These are phyloP conservation scores for Rhinichthys osculus DNA, from an alignment of 2,797 vertebrate species.

Conservation along the genomic window DNA sequence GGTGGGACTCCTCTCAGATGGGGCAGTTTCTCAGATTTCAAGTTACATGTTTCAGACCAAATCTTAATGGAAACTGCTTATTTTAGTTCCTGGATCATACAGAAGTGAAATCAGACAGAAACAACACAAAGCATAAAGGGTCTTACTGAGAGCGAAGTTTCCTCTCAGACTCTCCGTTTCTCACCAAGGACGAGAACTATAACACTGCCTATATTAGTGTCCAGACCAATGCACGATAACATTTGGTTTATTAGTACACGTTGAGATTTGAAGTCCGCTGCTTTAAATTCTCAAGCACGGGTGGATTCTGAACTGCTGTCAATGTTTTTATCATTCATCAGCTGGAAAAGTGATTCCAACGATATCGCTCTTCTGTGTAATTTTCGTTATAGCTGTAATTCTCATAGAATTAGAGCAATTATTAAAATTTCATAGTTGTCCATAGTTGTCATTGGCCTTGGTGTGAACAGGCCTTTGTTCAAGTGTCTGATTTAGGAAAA, in stretches of 20 bases:
- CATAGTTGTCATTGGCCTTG: neutral
- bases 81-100: conserved; percentile 69
- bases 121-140: neutral
- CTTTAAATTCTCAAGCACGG: neutral
- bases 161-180: neutral
- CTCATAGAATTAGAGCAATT: neutral
- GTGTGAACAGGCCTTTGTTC: neutral
- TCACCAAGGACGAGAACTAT: neutral
- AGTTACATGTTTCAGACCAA: conserved; percentile 73
- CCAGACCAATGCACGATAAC: neutral
- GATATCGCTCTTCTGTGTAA: neutral
- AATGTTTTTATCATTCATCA: neutral
- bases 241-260: neutral
- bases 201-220: neutral
- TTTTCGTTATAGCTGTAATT: neutral
- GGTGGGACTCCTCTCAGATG: conserved; percentile 35
- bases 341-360: neutral
- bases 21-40: conserved; percentile 64
- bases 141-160: neutral
- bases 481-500: neutral
- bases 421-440: neutral
- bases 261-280: neutral
- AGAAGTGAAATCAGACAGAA: conserved; percentile 70
- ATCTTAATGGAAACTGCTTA: conserved; percentile 74
- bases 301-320: neutral